A percentile compares a stretch with the other conserved stretches of the same genome.
phyloP scores from a whole-genome alignment of 2,888 invertebrate genomes.

The Latrodectus hesperus region DNA sequence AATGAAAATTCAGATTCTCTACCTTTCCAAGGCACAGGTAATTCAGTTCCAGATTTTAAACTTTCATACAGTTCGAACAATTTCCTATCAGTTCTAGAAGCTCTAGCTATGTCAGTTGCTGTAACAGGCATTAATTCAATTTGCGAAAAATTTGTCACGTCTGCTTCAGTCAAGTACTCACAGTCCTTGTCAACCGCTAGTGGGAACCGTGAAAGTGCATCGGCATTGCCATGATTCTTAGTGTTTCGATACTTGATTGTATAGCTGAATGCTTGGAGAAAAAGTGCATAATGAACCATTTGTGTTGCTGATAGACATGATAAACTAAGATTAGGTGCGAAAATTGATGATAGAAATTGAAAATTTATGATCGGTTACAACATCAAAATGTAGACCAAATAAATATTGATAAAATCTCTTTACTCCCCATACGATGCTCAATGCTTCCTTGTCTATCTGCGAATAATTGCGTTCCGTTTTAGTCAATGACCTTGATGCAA shows the following conservation, averaged over 20 bases:
- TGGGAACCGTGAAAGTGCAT: constrained; percentile 51
- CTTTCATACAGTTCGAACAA: constrained; percentile 54
- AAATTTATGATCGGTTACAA: constrained; percentile 74
- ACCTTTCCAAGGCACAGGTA: constrained; percentile 52
- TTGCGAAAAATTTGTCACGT: constrained; percentile 49
- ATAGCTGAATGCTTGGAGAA: constrained; percentile 53
- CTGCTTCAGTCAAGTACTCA: constrained; percentile 52
- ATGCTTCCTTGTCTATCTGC: constrained; percentile 74
- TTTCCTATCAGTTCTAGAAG: constrained; percentile 52
- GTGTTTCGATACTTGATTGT: constrained; percentile 50
- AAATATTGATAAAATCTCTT: constrained; percentile 72
- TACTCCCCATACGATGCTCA: constrained; percentile 72
- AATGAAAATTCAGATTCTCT: constrained; percentile 50
- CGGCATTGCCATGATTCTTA: constrained; percentile 52
- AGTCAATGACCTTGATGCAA: constrained; percentile 74
- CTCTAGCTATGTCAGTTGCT: constrained; percentile 53
- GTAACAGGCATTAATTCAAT: constrained; percentile 52
- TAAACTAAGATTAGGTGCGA: constrained; percentile 51
- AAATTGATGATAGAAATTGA: no score
- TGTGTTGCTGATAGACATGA: constrained; percentile 47
- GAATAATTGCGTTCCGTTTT: constrained; percentile 73
- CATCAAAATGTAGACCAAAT: constrained; percentile 67
- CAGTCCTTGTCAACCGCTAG: constrained; percentile 46
- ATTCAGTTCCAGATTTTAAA: constrained; percentile 54
- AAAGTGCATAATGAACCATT: constrained; percentile 53